A percentile compares a stretch with the other conserved stretches of the same genome.
phyloP scores from a whole-genome alignment of 2,888 invertebrate species.

The Andrena chrysosceles region DNA sequence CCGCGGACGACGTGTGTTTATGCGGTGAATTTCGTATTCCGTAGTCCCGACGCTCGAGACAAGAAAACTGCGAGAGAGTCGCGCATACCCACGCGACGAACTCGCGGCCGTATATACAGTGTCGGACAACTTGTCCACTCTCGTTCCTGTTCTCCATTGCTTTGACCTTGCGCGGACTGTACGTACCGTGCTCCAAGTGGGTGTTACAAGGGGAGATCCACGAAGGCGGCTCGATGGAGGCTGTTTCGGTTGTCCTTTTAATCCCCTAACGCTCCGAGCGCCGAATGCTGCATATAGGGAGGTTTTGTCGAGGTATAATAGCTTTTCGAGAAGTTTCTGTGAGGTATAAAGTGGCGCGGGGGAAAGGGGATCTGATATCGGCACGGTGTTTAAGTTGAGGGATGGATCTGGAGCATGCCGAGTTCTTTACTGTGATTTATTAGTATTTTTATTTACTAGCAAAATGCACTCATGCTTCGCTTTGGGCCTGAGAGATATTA shows the following conservation, averaged over 20 bases:
- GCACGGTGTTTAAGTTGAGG: too few relatives aligned
- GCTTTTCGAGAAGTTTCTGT: too few relatives aligned
- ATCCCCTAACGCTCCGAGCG: neutral
- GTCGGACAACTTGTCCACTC: conserved; percentile 23
- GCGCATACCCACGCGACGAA: conserved; percentile 7
- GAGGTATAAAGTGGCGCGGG: too few relatives aligned
- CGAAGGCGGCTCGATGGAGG: neutral
- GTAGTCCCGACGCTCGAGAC: neutral
- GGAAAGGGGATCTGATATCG: too few relatives aligned
- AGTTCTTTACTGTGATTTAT: too few relatives aligned
- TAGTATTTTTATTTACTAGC: too few relatives aligned
- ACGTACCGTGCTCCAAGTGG: conserved; percentile 6
- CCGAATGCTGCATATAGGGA: neutral
- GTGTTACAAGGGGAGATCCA: neutral
- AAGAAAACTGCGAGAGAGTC: conserved; percentile 7
- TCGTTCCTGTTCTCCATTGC: conserved; percentile 12
- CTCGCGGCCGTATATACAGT: conserved; percentile 1
- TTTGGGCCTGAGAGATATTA: too few relatives aligned
- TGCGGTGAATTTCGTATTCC: conserved; percentile 32
- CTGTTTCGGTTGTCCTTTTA: neutral
- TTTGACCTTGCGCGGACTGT: conserved; percentile 10
- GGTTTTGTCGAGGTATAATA: neutral
- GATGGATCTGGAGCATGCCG: too few relatives aligned
- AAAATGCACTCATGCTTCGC: too few relatives aligned
- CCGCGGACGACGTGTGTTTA: conserved; percentile 24